These are phyloP conservation scores for Brassicogethes aeneus DNA, from an alignment of 2,888 invertebrate species.

Conservation along the genomic window DNA sequence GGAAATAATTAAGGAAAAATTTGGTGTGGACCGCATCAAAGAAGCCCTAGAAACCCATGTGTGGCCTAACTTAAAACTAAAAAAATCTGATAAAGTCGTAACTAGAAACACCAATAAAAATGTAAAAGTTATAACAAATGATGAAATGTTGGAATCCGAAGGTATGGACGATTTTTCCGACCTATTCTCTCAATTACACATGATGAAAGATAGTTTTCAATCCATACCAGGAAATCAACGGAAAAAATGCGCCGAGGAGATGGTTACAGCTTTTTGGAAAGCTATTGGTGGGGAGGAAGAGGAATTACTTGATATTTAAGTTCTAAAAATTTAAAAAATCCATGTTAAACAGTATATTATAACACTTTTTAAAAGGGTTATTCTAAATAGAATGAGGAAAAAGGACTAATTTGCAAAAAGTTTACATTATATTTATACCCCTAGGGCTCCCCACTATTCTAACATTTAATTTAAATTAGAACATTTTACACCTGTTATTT, in stretches of 20 bases:
- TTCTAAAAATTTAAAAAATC: slow-evolving; percentile 3
- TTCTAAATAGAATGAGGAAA: too few relatives aligned
- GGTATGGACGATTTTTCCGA: slow-evolving; percentile 48
- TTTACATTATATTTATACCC: too few relatives aligned
- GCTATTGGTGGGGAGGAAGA: slow-evolving; percentile 65
- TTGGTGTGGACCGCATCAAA: slow-evolving; percentile 55
- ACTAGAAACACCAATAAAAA: slow-evolving; percentile 4
- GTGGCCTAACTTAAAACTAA: slow-evolving; percentile 62
- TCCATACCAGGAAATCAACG: slow-evolving; percentile 54
- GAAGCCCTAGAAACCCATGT: slow-evolving; percentile 64
- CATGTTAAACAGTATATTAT: too few relatives aligned
- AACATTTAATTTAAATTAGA: too few relatives aligned
- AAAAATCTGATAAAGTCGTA: slow-evolving; percentile 28
- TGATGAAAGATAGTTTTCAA: slow-evolving; percentile 59
- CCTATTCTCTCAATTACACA: slow-evolving; percentile 54
- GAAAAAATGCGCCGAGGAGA: slow-evolving; percentile 60
- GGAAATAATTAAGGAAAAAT: slow-evolving; percentile 50
- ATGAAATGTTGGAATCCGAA: slow-evolving; percentile 22
- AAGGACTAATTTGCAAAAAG: too few relatives aligned
- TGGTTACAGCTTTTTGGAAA: slow-evolving; percentile 65
- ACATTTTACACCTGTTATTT: too few relatives aligned
- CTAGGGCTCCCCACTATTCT: too few relatives aligned
- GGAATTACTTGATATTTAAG: slow-evolving; percentile 48
- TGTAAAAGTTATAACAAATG: slow-evolving; percentile 6
- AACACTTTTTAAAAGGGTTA: too few relatives aligned